These are phyloP conservation scores for Drepanosiphum platanoidis DNA, from an alignment of 2,888 invertebrate species.

Conservation along the genomic window DNA sequence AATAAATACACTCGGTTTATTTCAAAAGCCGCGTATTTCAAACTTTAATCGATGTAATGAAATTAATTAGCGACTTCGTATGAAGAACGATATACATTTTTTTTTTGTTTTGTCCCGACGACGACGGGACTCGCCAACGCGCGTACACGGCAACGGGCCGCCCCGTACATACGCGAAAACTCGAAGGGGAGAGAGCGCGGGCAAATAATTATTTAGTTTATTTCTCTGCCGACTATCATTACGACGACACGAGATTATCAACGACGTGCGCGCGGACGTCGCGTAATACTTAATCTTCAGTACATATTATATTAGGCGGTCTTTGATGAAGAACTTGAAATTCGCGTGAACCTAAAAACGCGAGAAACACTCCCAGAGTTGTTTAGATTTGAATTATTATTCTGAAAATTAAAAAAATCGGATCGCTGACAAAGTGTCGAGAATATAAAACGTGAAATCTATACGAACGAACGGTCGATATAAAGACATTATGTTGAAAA, in stretches of 20 bases:
- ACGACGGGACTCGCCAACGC: neutral
- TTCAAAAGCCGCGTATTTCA: neutral
- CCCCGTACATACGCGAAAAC: neutral
- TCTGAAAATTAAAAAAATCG: too few relatives aligned
- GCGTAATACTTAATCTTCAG: neutral
- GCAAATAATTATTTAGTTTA: neutral
- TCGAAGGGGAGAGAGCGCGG: too few relatives aligned
- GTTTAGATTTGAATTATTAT: too few relatives aligned
- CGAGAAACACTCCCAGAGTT: too few relatives aligned
- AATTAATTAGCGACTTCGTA: neutral
- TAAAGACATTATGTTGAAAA: too few relatives aligned
- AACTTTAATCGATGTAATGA: neutral
- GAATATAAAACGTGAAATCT: too few relatives aligned
- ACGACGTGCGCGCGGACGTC: neutral
- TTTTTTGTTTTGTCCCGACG: too few relatives aligned
- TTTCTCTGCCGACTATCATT: neutral
- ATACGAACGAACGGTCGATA: too few relatives aligned
- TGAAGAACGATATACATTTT: neutral
- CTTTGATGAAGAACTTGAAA: too few relatives aligned
- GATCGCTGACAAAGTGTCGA: too few relatives aligned
- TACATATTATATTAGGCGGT: conserved; percentile 1
- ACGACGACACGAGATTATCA: neutral
- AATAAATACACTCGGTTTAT: too few relatives aligned
- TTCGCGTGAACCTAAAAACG: too few relatives aligned
- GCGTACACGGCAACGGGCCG: neutral